Evolutionary conservation across 2,888 invertebrate species (phyloP).

Genomic region (Caradrina kadenii): DNA sequence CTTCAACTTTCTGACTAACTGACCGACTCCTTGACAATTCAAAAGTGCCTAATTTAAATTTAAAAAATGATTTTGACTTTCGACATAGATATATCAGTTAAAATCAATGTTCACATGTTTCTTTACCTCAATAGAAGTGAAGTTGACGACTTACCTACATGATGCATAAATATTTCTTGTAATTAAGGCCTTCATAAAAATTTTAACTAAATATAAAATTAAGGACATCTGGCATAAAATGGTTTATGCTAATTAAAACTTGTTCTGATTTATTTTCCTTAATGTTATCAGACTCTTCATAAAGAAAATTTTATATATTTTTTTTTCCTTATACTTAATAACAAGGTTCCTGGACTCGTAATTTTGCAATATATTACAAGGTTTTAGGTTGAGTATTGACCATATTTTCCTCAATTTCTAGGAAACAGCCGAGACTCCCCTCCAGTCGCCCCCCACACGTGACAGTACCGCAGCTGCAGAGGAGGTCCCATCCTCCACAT

Average conservation of each 20-base stretch:
- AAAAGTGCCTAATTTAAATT: too few species aligned
- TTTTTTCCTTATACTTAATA: constrained; percentile 2
- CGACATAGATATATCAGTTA: too few species aligned
- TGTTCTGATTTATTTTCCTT: constrained; percentile 1
- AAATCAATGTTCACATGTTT: not conserved
- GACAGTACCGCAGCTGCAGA: constrained; percentile 68
- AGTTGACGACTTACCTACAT: not conserved
- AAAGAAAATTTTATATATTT: not conserved
- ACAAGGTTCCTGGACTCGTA: not conserved
- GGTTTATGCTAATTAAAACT: not conserved
- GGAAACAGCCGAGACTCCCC: constrained; percentile 83
- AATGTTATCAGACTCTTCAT: not conserved
- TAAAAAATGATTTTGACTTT: too few species aligned
- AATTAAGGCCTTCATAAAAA: not conserved
- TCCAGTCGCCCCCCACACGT: constrained; percentile 81
- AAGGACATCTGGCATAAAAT: not conserved
- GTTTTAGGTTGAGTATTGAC: not conserved
- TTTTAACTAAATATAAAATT: not conserved
- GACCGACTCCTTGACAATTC: too few species aligned
- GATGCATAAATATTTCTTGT: not conserved
- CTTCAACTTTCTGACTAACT: too few species aligned
- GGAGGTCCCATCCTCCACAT: constrained; percentile 84
- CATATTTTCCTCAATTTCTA: constrained; percentile 49
- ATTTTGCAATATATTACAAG: not conserved
- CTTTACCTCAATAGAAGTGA: not conserved